Evolutionary conservation across 2,113 vertebrate genomes (phyloP), one percentile per base, ranked within the genome.

Genomic region (Leucopsar rothschildi): DNA sequence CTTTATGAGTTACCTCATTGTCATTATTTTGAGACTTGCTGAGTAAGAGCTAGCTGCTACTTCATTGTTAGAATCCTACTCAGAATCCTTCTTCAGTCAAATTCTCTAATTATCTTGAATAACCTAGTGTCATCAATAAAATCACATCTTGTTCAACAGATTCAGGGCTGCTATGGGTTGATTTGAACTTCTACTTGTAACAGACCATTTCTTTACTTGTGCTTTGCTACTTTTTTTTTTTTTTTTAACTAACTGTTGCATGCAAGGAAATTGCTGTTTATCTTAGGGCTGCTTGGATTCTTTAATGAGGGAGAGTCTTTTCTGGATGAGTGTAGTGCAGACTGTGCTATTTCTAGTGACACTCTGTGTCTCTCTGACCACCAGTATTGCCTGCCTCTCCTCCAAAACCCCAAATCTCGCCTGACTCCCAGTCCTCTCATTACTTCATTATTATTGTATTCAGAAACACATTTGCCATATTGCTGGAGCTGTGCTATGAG

Each of bases 291-390:
- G 29, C 16, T 83, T 81, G 45, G 37, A 10, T 70, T 61, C 44
- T 65, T 84, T 66, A 59, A 31, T 25, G 50, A 81, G 15, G 25
- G 29, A 61, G 40, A 53, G 19, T 47, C 10, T 45, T 79, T 90
- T 79, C 49, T 71, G 55, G 16, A 4, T 28, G 27, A 49, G 17
- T 21, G 23, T 21, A 44, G 7, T 37, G 44, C 49, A 72, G 66
- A 13, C 22, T 64, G 61, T 45, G 27, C 4, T 44, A 5, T 22
- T 71, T 86, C 33, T 52, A 20, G 18, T 73, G 60, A 21, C 10
- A 5, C 27, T 1, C 0, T 22, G 2, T 35, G 29, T 72, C 24
- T 82, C 19, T 29, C 35, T 73, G 22, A 37, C 40, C n/a, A 31
- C 13, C 44, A n/a, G 44, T n/a, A 17, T 28, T 73, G 23, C 31